phyloP scores from a whole-genome alignment of 2,888 invertebrate species.

The Colostygia pectinataria region DNA sequence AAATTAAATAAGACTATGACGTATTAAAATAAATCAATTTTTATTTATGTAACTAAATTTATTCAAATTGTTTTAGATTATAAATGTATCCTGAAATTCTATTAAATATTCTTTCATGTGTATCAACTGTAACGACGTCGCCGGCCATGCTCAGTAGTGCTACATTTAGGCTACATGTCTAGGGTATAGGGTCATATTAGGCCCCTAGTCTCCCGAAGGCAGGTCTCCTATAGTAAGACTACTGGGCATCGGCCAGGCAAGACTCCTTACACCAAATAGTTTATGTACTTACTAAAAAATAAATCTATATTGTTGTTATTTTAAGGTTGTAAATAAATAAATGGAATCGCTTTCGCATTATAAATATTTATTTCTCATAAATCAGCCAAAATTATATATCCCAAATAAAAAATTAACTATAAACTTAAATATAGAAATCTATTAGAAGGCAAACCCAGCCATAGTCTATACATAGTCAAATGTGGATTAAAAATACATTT shows the following conservation, averaged over 20 bases:
- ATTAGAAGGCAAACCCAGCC: slow-evolving; percentile 48
- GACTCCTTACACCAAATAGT: slow-evolving; percentile 2
- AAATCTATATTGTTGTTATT: slow-evolving; percentile 21
- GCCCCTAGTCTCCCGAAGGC: too few species aligned
- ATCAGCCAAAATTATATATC: slow-evolving; percentile 77
- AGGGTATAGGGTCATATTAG: too few species aligned
- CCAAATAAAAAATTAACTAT: slow-evolving; percentile 75
- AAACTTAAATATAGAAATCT: slow-evolving; percentile 68
- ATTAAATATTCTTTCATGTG: neutral
- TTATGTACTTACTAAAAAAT: neutral
- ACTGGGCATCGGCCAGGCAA: too few species aligned
- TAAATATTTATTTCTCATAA: slow-evolving; percentile 74
- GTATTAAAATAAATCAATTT: too few species aligned
- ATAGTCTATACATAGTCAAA: slow-evolving; percentile 28
- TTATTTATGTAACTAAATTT: too few species aligned
- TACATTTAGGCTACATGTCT: too few species aligned
- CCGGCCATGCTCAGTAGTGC: too few species aligned
- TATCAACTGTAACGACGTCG: neutral
- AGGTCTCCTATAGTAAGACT: too few species aligned
- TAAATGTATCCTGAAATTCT: too few species aligned
- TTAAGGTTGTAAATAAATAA: slow-evolving; percentile 43
- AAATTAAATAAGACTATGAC: neutral
- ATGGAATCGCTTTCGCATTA: slow-evolving; percentile 62
- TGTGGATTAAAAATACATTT: slow-evolving; percentile 27
- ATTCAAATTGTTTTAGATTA: too few species aligned